Evolutionary conservation across 2,113 vertebrate species (phyloP), one percentile per base, ranked within the genome.

Genomic region (Tricholaema leucomelas): DNA sequence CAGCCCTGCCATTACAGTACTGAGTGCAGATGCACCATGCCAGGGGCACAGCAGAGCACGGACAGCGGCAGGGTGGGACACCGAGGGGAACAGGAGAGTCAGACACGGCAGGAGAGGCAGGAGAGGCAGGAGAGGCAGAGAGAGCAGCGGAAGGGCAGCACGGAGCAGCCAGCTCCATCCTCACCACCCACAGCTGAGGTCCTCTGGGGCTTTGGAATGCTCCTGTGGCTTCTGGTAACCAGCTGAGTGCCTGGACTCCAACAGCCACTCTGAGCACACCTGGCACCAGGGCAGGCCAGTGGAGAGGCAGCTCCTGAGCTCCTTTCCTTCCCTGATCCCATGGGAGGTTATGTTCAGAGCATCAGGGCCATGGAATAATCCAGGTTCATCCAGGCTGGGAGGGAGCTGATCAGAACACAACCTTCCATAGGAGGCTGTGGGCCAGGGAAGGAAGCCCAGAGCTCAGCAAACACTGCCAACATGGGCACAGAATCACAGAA

Each of bases 1-100:
- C 18, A 74, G 95, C 81, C 92, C 48, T 28, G 92, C 96, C 93
- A 55, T 86, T 61, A 85, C 88, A 36, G 80, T 35, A 61, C 83
- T 79, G 90, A 90, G 88, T 77, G 90, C 94, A 90, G 80, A 81
- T 91, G 87, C 85, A 85, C 89, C 95, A 94, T 96, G 96, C 96
- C 93, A 31, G 69, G 87, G 6, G 63, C 30, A 44, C 46, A 92
- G 81, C 88, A 67, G 76, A 84, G 91, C 36, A 91, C 77, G 27
- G 11, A 87, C 38, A 71, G 88, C 24, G 20, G 24, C 63, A 48
- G 33, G 60, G 31, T 50, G 40, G 15, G 77, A 91, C 82, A 69
- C 5, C 77, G 36, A 76, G 74, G 58, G 19, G 33, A 89, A 81
- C 44, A 18, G 83, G 73, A 92, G 83, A 87, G 73, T 55, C 25